Evolutionary conservation across 1,140 invertebrate species (phyloP).

Genomic region (Monomorium pharaonis): DNA sequence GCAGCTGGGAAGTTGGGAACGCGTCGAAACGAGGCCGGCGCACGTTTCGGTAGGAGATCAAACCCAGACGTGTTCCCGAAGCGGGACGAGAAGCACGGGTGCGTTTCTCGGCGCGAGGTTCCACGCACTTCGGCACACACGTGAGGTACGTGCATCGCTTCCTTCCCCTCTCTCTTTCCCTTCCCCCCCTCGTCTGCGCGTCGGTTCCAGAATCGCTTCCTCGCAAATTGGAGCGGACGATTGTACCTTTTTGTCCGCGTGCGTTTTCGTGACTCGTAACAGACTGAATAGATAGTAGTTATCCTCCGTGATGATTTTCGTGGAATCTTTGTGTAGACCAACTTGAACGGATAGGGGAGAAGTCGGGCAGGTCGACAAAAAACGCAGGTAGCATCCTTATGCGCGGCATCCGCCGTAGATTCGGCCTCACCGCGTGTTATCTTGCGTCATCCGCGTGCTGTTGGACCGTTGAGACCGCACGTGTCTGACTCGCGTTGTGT

Average conservation of each 20-base stretch:
- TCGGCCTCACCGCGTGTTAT: neutral
- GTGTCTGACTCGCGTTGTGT: no score
- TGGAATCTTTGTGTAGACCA: neutral
- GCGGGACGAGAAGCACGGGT: slow-evolving; percentile 13
- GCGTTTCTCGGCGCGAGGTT: slow-evolving; percentile 14
- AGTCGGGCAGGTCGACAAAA: neutral
- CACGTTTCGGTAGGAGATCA: slow-evolving; percentile 3
- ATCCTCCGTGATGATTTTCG: neutral
- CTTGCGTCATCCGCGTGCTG: neutral
- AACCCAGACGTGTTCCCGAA: slow-evolving; percentile 21
- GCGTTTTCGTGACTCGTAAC: neutral
- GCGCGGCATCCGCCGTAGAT: neutral
- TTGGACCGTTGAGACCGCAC: neutral
- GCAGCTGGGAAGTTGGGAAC: slow-evolving; percentile 50
- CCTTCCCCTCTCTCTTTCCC: no score
- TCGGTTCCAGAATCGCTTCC: no score
- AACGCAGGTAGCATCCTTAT: neutral
- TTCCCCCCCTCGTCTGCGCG: no score
- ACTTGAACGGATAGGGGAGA: neutral
- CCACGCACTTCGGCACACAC: neutral
- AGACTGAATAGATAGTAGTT: neutral
- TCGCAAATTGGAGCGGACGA: neutral
- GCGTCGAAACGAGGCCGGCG: slow-evolving; percentile 33
- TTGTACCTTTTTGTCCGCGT: neutral
- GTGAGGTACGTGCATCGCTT: neutral